phyloP scores from a whole-genome alignment of 2,113 vertebrate genomes.

The Hyperopisus bebe region DNA sequence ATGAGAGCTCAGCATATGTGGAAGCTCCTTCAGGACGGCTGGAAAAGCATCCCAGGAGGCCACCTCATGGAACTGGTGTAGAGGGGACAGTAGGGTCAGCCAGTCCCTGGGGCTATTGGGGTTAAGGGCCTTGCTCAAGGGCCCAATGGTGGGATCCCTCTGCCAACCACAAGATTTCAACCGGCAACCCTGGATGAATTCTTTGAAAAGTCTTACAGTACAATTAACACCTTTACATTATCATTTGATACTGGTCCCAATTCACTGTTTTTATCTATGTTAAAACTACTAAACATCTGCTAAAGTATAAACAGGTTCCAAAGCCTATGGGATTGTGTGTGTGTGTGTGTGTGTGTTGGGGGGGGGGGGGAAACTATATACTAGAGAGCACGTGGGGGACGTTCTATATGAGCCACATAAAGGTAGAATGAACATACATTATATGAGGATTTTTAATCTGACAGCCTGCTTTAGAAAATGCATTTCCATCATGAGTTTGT shows the following conservation, averaged over 20 bases:
- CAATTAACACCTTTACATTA: not conserved
- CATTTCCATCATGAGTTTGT: not conserved
- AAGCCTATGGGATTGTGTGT: not conserved
- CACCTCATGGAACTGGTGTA: no score
- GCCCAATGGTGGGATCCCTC: no score
- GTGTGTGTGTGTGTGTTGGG: no score
- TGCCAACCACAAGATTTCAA: not conserved
- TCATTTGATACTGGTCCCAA: not conserved
- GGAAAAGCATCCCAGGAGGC: no score
- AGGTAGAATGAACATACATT: not conserved
- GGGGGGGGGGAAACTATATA: not conserved
- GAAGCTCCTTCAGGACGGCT: no score
- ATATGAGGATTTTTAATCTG: not conserved
- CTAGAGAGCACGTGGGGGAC: not conserved
- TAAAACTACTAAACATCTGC: not conserved
- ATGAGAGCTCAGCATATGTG: no score
- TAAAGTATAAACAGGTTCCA: not conserved
- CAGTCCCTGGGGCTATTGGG: no score
- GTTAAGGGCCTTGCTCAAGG: no score
- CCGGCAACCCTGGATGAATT: not conserved
- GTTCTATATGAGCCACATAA: not conserved
- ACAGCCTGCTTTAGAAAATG: not conserved
- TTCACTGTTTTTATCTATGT: not conserved
- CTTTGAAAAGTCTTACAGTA: not conserved
- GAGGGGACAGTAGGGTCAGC: no score